Evolutionary conservation across 2,888 invertebrate genomes (phyloP), one percentile per base, ranked within the genome.

Genomic region (Lepidocyrtoides sp.): DNA sequence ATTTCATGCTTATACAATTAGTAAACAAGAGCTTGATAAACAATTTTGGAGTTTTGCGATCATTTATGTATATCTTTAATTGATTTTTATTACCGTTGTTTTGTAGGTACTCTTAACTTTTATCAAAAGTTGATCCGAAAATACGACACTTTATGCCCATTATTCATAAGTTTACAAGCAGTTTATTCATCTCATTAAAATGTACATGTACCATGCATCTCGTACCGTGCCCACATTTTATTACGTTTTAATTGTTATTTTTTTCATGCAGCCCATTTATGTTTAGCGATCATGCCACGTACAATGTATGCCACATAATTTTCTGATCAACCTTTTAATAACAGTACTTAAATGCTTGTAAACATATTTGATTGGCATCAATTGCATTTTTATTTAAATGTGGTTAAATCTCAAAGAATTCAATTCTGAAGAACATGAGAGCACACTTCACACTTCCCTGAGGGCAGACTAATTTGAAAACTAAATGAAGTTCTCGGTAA

Each of bases 321-420:
- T 77, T 51, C 54, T 54, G 54, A 81, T 60, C 14, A 81, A 60
- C 36, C 60, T 81, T 60, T 81, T 60, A 81, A 81, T 60, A 14
- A 57, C 41, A 57, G 57, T 17, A 23, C 57, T 60, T 44, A 81
- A 57, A 81, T 51, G 51, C n/a, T 29, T 51, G 36, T 36, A 60
- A 23, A 36, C 57, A 23, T 51, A 60, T n/a, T 77, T 77, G 77
- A 81, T 36, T 57, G 41, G 20, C 60, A 57, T 57, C 23, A 41
- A 32, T 60, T 41, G n/a, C 10, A 51, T 26, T 69, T n/a, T 41
- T 69, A 14, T 69, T 32, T n/a, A n/a, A 4, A n/a, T 54, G 54
- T 48, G 14, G 36, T 36, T 36, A 36, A 4, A 2, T 36, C 36
- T 36, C 36, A 4, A 36, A 4, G 7, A 36, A 36, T 57, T 20